These are phyloP conservation scores for Agapostemon virescens DNA, from an alignment of 2,888 invertebrate species.

Conservation along the genomic window DNA sequence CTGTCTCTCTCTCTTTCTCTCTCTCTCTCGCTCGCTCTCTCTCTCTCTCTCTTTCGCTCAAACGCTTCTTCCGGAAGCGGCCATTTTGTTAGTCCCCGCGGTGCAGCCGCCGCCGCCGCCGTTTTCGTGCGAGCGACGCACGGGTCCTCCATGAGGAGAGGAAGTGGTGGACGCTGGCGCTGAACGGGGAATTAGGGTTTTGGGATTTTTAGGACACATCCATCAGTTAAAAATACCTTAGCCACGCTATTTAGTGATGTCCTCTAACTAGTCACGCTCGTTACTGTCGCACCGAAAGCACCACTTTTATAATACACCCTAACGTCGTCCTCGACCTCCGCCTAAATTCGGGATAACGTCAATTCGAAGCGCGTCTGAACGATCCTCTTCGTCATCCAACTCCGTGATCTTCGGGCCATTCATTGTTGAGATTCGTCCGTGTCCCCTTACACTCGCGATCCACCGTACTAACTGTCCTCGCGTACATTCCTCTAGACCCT, in stretches of 20 bases:
- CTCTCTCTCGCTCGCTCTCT: neutral
- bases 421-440: conserved; percentile 63
- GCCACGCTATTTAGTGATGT: conserved; percentile 61
- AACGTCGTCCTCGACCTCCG: conserved; percentile 34
- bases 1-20: neutral
- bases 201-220: conserved; percentile 66
- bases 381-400: neutral
- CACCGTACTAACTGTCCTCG: conserved; percentile 29
- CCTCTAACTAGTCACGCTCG: conserved; percentile 55
- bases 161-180: conserved; percentile 56
- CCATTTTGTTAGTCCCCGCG: conserved; percentile 7
- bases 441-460: conserved; percentile 36
- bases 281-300: conserved; percentile 69
- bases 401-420: conserved; percentile 56
- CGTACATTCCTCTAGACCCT: conserved; percentile 1
- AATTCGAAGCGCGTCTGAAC: conserved; percentile 50
- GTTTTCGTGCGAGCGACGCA: conserved; percentile 36
- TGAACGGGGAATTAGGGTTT: conserved; percentile 39
- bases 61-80: neutral
- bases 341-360: conserved; percentile 49
- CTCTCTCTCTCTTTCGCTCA: neutral
- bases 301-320: conserved; percentile 71
- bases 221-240: conserved; percentile 72
- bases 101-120: neutral
- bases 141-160: conserved; percentile 25